Conservation (phyloP, 2,797 vertebrate species). For the Corythornis leucogaster region DNA sequence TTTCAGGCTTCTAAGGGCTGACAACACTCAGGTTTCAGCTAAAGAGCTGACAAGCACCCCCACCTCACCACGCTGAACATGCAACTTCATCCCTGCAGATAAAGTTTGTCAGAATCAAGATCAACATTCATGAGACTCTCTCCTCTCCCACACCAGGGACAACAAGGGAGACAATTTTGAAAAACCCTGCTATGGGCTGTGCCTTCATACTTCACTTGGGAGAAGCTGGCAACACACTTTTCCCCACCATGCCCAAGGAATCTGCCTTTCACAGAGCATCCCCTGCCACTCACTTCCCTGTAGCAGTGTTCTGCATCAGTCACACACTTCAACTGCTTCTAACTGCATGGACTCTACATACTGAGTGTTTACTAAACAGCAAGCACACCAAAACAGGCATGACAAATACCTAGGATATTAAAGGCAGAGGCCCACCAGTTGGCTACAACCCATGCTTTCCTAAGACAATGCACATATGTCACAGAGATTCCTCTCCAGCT, state of each 20-base stretch:
- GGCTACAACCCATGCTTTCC: slow-evolving; percentile 36
- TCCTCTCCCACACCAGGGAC: neutral
- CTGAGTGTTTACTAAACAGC: slow-evolving; percentile 10
- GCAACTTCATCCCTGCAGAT: neutral
- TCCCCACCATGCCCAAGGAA: neutral
- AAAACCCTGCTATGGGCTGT: neutral
- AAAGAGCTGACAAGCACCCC: neutral
- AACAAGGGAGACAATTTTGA: neutral
- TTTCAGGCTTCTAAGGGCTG: neutral
- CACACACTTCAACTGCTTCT: neutral
- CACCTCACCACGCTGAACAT: neutral
- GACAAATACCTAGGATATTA: slow-evolving; percentile 26
- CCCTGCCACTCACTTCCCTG: neutral
- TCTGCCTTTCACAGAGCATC: neutral
- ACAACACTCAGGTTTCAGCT: neutral
- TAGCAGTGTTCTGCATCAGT: slow-evolving; percentile 24
- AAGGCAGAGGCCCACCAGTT: slow-evolving; percentile 49
- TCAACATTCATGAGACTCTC: neutral
- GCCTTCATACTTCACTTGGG: neutral
- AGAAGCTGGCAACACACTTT: neutral
- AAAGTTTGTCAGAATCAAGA: neutral
- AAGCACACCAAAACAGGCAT: slow-evolving; percentile 43
- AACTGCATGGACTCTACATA: neutral
- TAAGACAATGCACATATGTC: slow-evolving; percentile 76
- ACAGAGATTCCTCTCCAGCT: slow-evolving; percentile 75